Conservation (phyloP, 2,888 invertebrate genomes). For the Rotaria macrura region DNA sequence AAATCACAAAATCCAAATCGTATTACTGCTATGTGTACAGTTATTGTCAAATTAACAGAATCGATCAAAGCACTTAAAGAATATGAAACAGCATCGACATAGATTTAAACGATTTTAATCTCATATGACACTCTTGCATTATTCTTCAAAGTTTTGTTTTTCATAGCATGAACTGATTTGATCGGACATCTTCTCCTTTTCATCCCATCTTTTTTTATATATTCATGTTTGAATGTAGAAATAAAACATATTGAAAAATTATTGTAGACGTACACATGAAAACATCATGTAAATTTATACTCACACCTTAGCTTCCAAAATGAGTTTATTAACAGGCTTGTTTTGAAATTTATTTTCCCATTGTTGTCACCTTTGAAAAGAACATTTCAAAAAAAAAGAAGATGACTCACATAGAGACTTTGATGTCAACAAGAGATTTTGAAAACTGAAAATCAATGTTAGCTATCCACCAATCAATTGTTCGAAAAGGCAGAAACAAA, state of each 20-base stretch:
- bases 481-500: too few relatives aligned
- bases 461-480: too few relatives aligned
- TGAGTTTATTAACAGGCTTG: too few relatives aligned
- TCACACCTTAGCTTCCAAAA: too few relatives aligned
- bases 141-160: neutral
- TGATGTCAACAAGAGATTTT: too few relatives aligned
- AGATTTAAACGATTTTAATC: neutral
- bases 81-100: neutral
- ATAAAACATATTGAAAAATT: neutral
- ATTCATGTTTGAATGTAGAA: neutral
- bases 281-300: too few relatives aligned
- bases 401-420: too few relatives aligned
- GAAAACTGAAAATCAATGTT: too few relatives aligned
- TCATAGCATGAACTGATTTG: neutral
- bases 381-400: too few relatives aligned
- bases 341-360: too few relatives aligned
- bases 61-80: neutral
- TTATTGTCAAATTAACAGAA: constrained; percentile 1
- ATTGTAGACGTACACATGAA: too few relatives aligned
- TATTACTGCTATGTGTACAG: neutral
- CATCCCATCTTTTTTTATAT: neutral
- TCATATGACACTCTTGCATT: neutral
- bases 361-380: too few relatives aligned
- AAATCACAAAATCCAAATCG: neutral
- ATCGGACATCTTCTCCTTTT: neutral